Evolutionary conservation across 2,797 vertebrate species (phyloP), one percentile per base, ranked within the genome.

Genomic region (Rhinella marina): DNA sequence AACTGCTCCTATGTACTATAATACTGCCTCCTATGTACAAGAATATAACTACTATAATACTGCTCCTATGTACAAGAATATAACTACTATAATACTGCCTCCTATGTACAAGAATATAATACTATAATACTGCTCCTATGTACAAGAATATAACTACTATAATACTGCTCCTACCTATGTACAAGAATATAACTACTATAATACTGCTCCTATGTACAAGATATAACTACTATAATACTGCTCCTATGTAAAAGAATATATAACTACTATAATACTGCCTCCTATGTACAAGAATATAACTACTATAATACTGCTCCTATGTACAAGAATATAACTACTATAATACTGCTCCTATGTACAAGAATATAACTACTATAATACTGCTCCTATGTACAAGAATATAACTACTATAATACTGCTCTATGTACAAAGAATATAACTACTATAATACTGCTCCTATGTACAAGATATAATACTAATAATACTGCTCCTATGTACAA

Each of bases 321-420:
- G 6, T 73, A 73, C 70, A 73, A 73, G 70, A 48, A 72, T 72
- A 72, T 72, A 73, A 48, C 70, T 48, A 73, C 70, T 73, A 73
- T 73, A 73, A 73, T 73, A 73, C 70, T 73, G 13, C 66, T 25
- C 66, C 70, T 48, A 48, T 73, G 6, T 73, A 73, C 32, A 73
- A 73, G 70, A 48, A 72, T 72, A 72, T 72, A 73, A 21, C 70
- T 48, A 73, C 32, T 73, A 73, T 73, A 73, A 73, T 73, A 73
- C 70, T 73, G 13, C 64, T 29, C 64, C 64, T 68, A 68, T 68
- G 13, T 68, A 68, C 25, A 73, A 73, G 70, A 73, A 48, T 73
- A 73, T 73, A 73, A 73, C 32, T 73, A 73, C 32, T 73, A 73
- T 73, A 73, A 73, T 73, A 73, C 70, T 73, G 70, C 32, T 11